A percentile compares a stretch with the other conserved stretches of the same genome.
Conservation (phyloP, 1,140 invertebrate species). For the Euglossa dilemma region DNA sequence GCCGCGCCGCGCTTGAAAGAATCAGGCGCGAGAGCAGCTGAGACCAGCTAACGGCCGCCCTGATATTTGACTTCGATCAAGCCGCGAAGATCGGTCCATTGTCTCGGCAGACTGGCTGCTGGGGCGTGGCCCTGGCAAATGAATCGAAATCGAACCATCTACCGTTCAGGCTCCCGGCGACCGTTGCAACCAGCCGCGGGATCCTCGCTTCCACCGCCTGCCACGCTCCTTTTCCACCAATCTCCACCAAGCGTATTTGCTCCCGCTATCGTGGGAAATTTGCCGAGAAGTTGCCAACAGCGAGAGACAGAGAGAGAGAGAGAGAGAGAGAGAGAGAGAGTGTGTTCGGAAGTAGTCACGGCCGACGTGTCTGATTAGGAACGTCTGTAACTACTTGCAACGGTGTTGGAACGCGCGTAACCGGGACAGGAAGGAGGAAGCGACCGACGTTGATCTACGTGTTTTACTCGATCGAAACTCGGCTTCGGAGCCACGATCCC, state of each 20-base stretch:
- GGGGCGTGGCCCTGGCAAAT: constrained; percentile 31
- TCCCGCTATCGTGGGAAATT: neutral
- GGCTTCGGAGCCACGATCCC: neutral
- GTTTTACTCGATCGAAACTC: neutral
- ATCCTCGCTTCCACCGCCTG: neutral
- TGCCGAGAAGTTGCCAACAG: neutral
- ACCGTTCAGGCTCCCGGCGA: too few species aligned
- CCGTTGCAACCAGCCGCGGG: neutral
- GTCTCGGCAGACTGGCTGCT: constrained; percentile 20
- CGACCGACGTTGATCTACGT: too few species aligned
- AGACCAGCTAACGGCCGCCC: constrained; percentile 22
- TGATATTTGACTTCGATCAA: constrained; percentile 66
- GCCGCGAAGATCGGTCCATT: constrained; percentile 51
- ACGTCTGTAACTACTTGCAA: neutral
- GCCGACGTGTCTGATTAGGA: neutral
- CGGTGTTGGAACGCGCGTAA: too few species aligned
- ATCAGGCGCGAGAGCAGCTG: constrained; percentile 28
- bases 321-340: too few species aligned
- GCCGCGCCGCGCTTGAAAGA: constrained; percentile 3
- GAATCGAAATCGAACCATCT: constrained; percentile 11
- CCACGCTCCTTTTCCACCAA: neutral
- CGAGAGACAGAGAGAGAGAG: too few species aligned
- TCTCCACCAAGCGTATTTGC: neutral
- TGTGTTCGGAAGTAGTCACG: neutral
- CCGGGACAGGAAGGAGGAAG: too few species aligned